These are phyloP conservation scores for Macrobrachium rosenbergii DNA, from an alignment of 1,140 invertebrate genomes.

Conservation along the genomic window DNA sequence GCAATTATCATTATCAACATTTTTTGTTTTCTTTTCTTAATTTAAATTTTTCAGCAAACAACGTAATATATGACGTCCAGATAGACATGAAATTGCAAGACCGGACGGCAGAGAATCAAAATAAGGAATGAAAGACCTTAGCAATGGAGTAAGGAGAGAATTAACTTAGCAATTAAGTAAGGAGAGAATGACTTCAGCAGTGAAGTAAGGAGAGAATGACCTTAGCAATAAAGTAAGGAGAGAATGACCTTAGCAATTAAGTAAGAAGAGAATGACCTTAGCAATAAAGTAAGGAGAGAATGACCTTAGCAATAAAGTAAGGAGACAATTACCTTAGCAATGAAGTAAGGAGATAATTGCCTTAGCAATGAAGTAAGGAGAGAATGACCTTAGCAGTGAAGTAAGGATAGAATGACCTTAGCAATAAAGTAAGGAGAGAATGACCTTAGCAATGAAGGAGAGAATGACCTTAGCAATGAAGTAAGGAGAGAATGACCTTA, in stretches of 20 bases:
- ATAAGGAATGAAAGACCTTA: too few species aligned
- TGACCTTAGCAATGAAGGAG: slow-evolving; percentile 10
- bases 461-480: slow-evolving; percentile 8
- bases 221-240: slow-evolving; percentile 2
- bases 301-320: slow-evolving; percentile 1
- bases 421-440: neutral
- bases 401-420: slow-evolving; percentile 12
- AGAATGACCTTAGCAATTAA: slow-evolving; percentile 2
- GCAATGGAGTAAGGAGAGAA: too few species aligned
- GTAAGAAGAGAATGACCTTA: slow-evolving; percentile 12
- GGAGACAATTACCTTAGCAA: slow-evolving; percentile 16
- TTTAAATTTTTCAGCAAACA: too few species aligned
- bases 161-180: too few species aligned
- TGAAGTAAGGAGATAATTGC: slow-evolving; percentile 4
- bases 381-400: slow-evolving; percentile 6
- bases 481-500: slow-evolving; percentile 6
- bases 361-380: slow-evolving; percentile 7
- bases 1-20: too few species aligned
- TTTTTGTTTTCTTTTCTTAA: too few species aligned
- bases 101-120: too few species aligned
- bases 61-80: too few species aligned
- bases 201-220: slow-evolving; percentile 1
- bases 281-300: neutral
- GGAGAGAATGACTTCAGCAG: neutral
- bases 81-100: too few species aligned